Base-by-base conservation (phyloP, 1,140 invertebrate species). In the Linepithema humile region DNA sequence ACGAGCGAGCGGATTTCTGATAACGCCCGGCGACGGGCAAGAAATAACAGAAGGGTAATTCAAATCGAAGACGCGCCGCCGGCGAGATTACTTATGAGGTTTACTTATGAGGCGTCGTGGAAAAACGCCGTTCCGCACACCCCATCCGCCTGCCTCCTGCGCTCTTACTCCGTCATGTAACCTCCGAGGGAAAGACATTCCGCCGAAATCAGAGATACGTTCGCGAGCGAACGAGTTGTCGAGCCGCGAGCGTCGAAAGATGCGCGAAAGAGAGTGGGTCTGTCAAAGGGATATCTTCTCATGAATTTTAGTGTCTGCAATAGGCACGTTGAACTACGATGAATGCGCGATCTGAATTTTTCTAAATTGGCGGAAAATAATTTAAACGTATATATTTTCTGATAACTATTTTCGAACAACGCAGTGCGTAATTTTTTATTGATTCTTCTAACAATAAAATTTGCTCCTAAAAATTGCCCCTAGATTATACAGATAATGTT, bases 41-140 rank as follows among this genome's bases (percentile, higher is more conserved):
- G 89, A 90, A 89, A 89, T 90, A 90, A 90, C 86, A 89, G 88
- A 82, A 82, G 88, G 88, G 85, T 89, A 89, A 89, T 88, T 85
- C 88, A 87, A 89, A 89, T 89, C 85, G 85, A 89, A 89, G 67
- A 90, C 77, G 75, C 88, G 88, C 88, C 80, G 45, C 85, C 78
- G 88, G 88, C 88, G 62, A 89, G 85, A 89, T 89, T 89, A 89
- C 88, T 90, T 90, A 90, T 85, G 88, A 90, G 85, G 85, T 90
- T 90, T 90, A 89, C 88, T 90, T 87, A 87, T 83, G 88, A 82
- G 87, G 69, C 29, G 43, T 82, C 62, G 72, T 69, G 82, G 65
- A 84, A 84, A 86, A 86, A 84, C 82, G 72, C 64, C 65, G 85
- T 67, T 64, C 55, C 64, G 26, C 55, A 32, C 55, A 32, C 12